Evolutionary conservation across 2,888 invertebrate species (phyloP), one percentile per base, ranked within the genome.

Genomic region (Panzeria rudis): DNA sequence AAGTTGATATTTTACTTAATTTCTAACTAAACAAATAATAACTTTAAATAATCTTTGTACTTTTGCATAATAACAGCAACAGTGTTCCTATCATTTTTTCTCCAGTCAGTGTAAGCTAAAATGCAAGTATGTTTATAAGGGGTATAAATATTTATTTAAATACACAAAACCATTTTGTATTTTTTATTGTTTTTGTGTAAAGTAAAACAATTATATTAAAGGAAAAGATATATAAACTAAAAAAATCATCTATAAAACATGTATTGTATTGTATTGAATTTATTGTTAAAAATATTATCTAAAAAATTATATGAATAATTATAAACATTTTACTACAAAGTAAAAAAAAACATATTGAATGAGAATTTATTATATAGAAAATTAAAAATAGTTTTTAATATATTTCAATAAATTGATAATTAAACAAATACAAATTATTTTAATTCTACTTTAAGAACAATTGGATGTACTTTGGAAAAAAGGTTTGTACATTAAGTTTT

Each of bases 371-470:
- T 64, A 64, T 44, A 78, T 77, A 68, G 50, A 78, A 61, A 59
- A 44, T 20, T 13, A 50, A 50, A 56, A 32, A 38, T 41, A 64
- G 13, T 69, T 61, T 79, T 72, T 61, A 79, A 78, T 47, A 61
- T 44, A 79, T 54, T 78, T 52, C 78, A 78, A 78, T 62, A 71
- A 50, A 71, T 17, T 50, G 38, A 68, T 25, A 68, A 68, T 38
- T 59, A 15, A 44, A 35, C 11, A 25, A 59, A 59, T 47, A 47
- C 59, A 72, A n/a, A 9, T 15, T 44, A 35, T 35, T 35, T 35
- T 35, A 8, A 35, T 35, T 35, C n/a, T n/a, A n/a, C n/a, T n/a
- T n/a, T n/a, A n/a, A n/a, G n/a, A n/a, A 29, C 2, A 29, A 29
- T 29, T 29, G 29, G 2, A 29, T 29, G 2, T 29, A 29, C 29